These are phyloP conservation scores for Drosophila bifasciata DNA, from an alignment of 1,140 invertebrate species.

Conservation along the genomic window DNA sequence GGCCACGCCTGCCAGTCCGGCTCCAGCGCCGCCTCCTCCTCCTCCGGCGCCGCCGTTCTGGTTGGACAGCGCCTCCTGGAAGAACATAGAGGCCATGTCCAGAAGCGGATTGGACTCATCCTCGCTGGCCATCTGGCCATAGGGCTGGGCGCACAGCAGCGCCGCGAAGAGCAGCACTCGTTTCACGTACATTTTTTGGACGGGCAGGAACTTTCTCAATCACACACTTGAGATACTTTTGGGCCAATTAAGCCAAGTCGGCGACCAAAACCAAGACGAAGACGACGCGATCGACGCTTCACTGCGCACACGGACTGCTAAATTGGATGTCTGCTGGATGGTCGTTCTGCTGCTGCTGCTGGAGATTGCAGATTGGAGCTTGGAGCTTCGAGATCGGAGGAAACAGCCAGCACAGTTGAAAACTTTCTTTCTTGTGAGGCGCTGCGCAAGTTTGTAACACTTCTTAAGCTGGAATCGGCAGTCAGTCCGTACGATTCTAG, in stretches of 20 bases:
- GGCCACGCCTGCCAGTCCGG: constrained; percentile 75
- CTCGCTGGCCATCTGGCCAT: constrained; percentile 74
- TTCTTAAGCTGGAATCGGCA: constrained; percentile 70
- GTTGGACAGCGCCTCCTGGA: constrained; percentile 85
- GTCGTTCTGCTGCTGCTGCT: constrained; percentile 10
- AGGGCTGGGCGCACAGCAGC: constrained; percentile 74
- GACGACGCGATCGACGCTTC: constrained; percentile 62
- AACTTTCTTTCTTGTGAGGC: constrained; percentile 82
- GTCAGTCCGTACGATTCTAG: too few relatives aligned
- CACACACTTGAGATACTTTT: constrained; percentile 77
- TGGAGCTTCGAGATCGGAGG: constrained; percentile 10
- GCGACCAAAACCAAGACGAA: constrained; percentile 52
- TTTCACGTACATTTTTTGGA: constrained; percentile 70
- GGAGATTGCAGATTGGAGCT: constrained; percentile 13
- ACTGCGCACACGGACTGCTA: constrained; percentile 58
- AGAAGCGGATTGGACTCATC: constrained; percentile 85
- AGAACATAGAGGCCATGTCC: constrained; percentile 86
- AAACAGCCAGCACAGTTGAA: constrained; percentile 70
- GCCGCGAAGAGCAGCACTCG: constrained; percentile 69
- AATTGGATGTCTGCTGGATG: constrained; percentile 4
- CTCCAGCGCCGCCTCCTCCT: constrained; percentile 84
- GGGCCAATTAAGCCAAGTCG: constrained; percentile 72
- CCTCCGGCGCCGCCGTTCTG: constrained; percentile 84
- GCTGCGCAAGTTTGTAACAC: constrained; percentile 69
- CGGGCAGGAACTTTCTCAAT: constrained; percentile 81